Evolutionary conservation across 2,113 vertebrate genomes (phyloP), one percentile per base, ranked within the genome.

Genomic region (Ptyas mucosa): DNA sequence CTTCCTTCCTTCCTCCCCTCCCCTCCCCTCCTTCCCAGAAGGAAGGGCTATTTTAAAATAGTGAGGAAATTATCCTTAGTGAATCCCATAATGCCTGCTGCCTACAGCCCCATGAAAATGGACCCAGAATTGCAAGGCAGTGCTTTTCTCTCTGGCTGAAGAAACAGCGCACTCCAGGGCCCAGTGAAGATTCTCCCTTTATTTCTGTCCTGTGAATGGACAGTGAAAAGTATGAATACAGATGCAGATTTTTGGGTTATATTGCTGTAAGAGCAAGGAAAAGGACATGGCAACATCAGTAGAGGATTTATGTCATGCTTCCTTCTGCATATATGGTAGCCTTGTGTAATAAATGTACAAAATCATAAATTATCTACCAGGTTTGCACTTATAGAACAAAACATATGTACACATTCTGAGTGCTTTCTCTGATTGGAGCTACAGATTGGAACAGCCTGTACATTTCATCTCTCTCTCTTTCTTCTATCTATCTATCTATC

Each of bases 141-240:
- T 29, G 46, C 23, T 53, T 3, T 23, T 58, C 53, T 88, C 86
- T 89, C 49, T 51, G 53, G 51, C n/a, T 89, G 46, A 92, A 39
- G 21, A 81, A 75, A 75, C n/a, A 75, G 49, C 3, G 4, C 29
- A n/a, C 87, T 75, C 91, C 24, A 29, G 91, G 91, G 91, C 57
- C 49, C 91, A 69, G 53, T 53, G 86, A 75, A 88, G 49, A n/a
- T 26, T 52, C 53, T 61, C 26, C 87, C 87, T 92, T 88, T 54
- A 75, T 46, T 88, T 89, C 87, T 92, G 87, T 46, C 91, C 87
- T 75, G 29, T 92, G 43, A 92, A 75, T 46, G 51, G 87, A 75
- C 23, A 64, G 87, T 92, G 91, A 92, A 92, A 88, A 75, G 24
- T 4, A 12, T 24, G 14, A 29, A 43, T 14, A 15, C 51, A 75